phyloP scores from a whole-genome alignment of 2,888 invertebrate species.

The Orthonychiurus folsomi region DNA sequence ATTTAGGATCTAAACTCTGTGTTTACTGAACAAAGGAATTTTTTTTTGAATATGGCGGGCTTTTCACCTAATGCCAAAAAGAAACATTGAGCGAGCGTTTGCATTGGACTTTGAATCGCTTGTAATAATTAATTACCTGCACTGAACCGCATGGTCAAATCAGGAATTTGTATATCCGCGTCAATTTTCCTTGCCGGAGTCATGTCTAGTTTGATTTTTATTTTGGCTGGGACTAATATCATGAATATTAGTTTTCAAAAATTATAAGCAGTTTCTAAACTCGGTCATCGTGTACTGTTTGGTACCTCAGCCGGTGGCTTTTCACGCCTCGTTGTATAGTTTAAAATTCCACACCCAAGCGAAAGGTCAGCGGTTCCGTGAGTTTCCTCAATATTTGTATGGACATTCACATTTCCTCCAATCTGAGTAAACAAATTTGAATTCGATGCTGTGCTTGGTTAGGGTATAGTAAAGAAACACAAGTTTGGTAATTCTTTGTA shows the following conservation, averaged over 20 bases:
- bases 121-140: neutral
- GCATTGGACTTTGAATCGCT: too few species aligned
- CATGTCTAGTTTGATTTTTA: neutral
- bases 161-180: neutral
- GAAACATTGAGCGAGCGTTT: too few species aligned
- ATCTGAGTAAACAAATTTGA: neutral
- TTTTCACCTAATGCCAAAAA: too few species aligned
- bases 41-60: too few species aligned
- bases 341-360: neutral
- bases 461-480: too few species aligned
- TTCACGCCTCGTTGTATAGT: neutral
- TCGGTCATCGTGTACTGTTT: neutral
- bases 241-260: neutral
- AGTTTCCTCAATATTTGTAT: neutral
- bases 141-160: neutral
- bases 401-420: neutral
- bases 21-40: neutral
- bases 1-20: neutral
- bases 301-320: neutral
- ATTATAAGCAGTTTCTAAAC: neutral
- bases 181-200: neutral
- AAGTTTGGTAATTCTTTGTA: slow-evolving; percentile 1
- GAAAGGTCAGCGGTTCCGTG: neutral
- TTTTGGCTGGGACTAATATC: neutral
- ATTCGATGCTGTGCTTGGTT: too few species aligned